Evolutionary conservation across 2,113 vertebrate species (phyloP), one percentile per base, ranked within the genome.

Genomic region (Psilopogon haemacephalus): DNA sequence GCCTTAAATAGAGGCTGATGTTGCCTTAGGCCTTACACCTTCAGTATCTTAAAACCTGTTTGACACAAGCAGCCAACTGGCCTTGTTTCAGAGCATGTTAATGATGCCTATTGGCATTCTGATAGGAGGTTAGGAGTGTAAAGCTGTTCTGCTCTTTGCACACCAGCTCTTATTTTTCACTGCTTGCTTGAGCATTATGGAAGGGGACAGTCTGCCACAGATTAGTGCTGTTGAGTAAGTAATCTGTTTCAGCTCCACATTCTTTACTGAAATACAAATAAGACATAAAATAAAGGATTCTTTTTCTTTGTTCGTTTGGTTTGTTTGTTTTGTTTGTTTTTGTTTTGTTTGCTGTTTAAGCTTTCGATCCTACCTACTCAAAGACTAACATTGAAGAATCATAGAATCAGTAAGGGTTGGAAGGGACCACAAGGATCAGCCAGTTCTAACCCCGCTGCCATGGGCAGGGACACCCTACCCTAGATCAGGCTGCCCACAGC

Each of bases 201-300:
- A 73, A 89, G 52, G 91, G 37, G 90, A 93, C 85, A 93, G 37
- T 46, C 42, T 94, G 75, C 89, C 94, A 86, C 59, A 94, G 90
- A 86, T 81, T 83, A 87, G 50, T 40, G 68, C 59, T 95, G 40
- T 94, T 89, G 55, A 91, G 40, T 84, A 92, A 89, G 50, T 93
- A 86, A 84, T 67, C 50, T 93, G 68, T 74, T 90, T 93, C 62
- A 91, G 13, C 46, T 80, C 84, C 62, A 50, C 70, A 69, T 72
- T 94, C 69, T 95, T 92, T 88, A 30, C 48, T 77, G 73, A 97
- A 95, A 95, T 76, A 95, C 93, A 86, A 96, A 96, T 84, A 87
- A 90, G 94, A 88, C 42, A 96, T 95, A 2, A 82, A 96, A 94
- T 93, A 86, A 93, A 81, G 85, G 40, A 42, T 42, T 35, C 11